Base-by-base conservation (phyloP, 2,113 vertebrate species). In the Cyprinus carpio region DNA sequence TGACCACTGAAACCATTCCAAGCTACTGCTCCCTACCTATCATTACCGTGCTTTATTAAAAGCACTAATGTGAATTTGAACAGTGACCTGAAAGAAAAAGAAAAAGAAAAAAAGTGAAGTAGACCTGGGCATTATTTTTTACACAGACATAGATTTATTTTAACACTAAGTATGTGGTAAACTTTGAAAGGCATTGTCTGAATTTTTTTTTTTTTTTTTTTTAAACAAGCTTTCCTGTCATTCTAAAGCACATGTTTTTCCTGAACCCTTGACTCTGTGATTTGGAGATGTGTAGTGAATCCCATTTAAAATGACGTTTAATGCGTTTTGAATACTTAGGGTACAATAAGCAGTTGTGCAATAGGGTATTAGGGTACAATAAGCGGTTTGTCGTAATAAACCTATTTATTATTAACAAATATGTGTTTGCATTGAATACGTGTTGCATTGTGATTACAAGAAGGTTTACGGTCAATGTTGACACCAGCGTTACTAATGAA, bases 401-500 rank as follows among this genome's bases (percentile, higher is more conserved):
- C 25, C 2, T 8, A 16, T 23, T 7, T 31, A n/a, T 75, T 18
- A 29, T 4, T 27, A 3, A 31, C 60, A 13, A 60, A 54, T n/a
- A 29, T 75, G 13, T 77, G 25, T 54, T n/a, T 40, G 7, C 13
- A 15, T 46, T 25, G 9, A 10, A 6, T 29, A 1, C 43, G 0
- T 29, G 15, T 37, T 43, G 40, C 40, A 43, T 11, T 46, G 43
- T 46, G 10, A 12, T 2, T 87, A 81, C 25, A 54, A 46, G 0
- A 18, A 20, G 77, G 16, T 71, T 76, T 85, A 84, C 77, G 69
- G 72, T 54, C 51, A 11, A 25, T 27, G 29, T 67, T 81, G 8
- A 78, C 10, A 3, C 34, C 31, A 56, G 89, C 82, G 92, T 93
- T 90, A 25, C 86, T 83, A 87, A 83, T 90, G 81, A 88, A 88